A percentile compares a stretch with the other conserved stretches of the same genome.
phyloP scores from a whole-genome alignment of 1,140 invertebrate species.

The Nilaparvata lugens region DNA sequence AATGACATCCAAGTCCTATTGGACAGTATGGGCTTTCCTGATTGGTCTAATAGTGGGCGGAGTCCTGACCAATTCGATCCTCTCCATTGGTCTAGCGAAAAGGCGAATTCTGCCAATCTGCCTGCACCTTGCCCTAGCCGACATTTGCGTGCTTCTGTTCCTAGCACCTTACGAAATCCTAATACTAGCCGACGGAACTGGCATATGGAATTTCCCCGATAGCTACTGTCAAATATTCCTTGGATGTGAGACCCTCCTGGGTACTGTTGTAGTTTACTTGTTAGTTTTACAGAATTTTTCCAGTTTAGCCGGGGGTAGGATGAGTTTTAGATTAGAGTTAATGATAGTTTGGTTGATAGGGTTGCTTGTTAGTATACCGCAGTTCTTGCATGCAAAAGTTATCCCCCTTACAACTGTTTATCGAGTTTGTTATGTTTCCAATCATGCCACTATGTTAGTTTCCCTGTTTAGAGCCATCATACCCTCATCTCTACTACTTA shows the following conservation, averaged over 20 bases:
- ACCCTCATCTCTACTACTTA: not conserved
- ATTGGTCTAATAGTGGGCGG: not conserved
- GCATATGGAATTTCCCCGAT: conserved; percentile 5
- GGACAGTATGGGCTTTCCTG: conserved; percentile 4
- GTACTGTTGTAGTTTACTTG: conserved; percentile 6
- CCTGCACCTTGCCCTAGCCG: conserved; percentile 1
- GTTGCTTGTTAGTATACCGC: conserved; percentile 7
- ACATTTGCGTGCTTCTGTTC: conserved; percentile 4
- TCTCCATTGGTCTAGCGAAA: not conserved
- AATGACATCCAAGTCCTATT: not conserved
- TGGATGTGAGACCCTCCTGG: not conserved
- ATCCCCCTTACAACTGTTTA: not conserved
- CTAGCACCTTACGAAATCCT: conserved; percentile 13
- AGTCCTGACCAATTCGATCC: not conserved
- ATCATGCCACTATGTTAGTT: not conserved
- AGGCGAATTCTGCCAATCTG: not conserved
- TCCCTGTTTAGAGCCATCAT: not conserved
- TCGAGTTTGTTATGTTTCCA: conserved; percentile 5
- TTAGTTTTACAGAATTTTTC: conserved; percentile 10
- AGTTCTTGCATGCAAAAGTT: conserved; percentile 2
- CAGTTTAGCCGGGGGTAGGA: not conserved
- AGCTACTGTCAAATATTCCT: conserved; percentile 5
- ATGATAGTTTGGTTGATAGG: conserved; percentile 7
- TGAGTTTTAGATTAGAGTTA: not conserved
- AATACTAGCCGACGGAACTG: conserved; percentile 2